Base-by-base conservation (phyloP, 2,113 vertebrate species). In the Lophius piscatorius region DNA sequence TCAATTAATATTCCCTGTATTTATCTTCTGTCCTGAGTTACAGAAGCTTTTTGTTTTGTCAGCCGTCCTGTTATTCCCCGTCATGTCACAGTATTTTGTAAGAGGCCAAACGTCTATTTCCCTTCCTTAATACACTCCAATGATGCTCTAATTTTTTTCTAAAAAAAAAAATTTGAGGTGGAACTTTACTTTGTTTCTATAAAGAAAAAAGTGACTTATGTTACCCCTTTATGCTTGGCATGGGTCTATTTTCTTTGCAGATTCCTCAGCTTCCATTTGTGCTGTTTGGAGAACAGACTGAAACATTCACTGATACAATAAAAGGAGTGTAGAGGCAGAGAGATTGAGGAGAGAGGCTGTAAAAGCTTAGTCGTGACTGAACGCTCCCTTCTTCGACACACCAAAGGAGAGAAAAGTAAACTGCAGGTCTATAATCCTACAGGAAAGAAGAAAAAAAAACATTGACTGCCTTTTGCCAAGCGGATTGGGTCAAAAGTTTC, bases 311-410 rank as follows among this genome's bases (percentile, higher is more conserved):
- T 24, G n/a, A 17, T 42, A 8, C 40, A 50, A 48, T 58, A 58
- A 73, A 78, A 39, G 12, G 3, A 38, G 11, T 44, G 41, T 38
- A 60, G 35, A 65, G 39, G 22, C 34, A 5, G 14, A 46, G 22
- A 28, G 39, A n/a, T 12, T 50, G 16, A 18, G 26, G 48, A 49
- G 48, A 41, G 23, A 29, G 39, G 28, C 61, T 72, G 50, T 40
- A 48, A 64, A 67, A 59, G 28, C 24, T 17, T 1, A 24, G 28
- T 64, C 17, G 62, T 66, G 60, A 63, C 74, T 61, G 51, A 69
- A n/a, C 59, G 23, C 9, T 34, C 33, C 31, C 22, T 56, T 28
- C 54, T 57, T 39, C 34, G 38, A 31, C 42, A 67, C 9, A 21
- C 56, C 59, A n/a, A 46, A 28, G 16, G 36, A 61, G 33, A 46